Evolutionary conservation across 2,113 vertebrate species (phyloP), one percentile per base, ranked within the genome.

Genomic region (Lasiurus borealis): DNA sequence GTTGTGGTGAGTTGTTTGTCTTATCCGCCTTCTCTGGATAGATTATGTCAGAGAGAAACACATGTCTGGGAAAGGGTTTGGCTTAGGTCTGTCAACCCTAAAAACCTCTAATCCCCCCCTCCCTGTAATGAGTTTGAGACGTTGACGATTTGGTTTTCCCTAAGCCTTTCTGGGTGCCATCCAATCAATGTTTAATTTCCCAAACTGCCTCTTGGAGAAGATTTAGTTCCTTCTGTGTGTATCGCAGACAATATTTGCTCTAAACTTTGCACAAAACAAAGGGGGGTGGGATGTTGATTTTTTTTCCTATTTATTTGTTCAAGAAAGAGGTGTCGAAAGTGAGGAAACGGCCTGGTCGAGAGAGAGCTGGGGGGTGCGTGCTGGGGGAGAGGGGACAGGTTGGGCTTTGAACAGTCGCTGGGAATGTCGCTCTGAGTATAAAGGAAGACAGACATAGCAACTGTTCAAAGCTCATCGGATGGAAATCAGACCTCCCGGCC

Each of bases 161-260:
- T 82, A 90, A 93, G 92, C 31, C 93, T 98, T 97, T 91, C 93
- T 96, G 87, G 15, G 50, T 95, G 48, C 6, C 89, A 90, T 85
- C 72, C 88, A 98, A 97, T 96, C 88, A 94, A 95, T 94, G 88
- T 93, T 97, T 97, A 97, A 96, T 97, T 98, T 97, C 88, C 52
- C 5, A 95, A 91, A 97, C 64, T 93, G 69, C 57, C 50, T 93
- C 85, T 93, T 68, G 83, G 93, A 97, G 92, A 90, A 97, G 91
- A 94, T 97, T 87, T 97, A 91, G 91, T 97, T 97, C 12, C 34
- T 93, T 87, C 54, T 72, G 25, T 95, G 97, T 97, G n/a, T 97
- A 91, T 91, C 96, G 25, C 72, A 93, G 96, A 97, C 23, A 93
- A 19, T 93, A 92, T 96, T 95, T 46, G 92, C 90, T 95, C 52